Evolutionary conservation across 2,113 vertebrate species (phyloP).

Genomic region (Thermophis baileyi): DNA sequence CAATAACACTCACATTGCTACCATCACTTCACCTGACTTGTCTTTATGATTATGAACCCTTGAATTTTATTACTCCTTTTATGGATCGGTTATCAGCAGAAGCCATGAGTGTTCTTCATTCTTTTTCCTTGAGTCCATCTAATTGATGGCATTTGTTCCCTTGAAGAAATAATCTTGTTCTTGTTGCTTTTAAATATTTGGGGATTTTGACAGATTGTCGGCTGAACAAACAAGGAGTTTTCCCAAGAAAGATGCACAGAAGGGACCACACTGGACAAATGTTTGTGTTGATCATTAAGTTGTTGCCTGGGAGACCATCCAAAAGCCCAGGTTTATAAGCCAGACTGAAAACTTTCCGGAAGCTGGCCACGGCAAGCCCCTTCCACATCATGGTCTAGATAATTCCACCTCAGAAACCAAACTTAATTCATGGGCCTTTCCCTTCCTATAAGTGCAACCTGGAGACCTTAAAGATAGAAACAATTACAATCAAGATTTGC

Average conservation of each 20-base stretch:
- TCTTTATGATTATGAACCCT: neutral
- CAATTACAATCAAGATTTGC: neutral
- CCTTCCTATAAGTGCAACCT: neutral
- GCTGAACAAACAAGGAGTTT: neutral
- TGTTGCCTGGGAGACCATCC: neutral
- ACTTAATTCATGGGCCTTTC: neutral
- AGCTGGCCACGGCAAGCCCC: neutral
- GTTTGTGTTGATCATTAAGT: neutral
- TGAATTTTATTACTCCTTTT: neutral
- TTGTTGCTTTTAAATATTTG: neutral
- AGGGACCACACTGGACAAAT: neutral
- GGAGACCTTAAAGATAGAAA: neutral
- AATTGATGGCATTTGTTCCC: neutral
- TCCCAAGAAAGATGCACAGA: neutral
- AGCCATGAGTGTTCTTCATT: neutral
- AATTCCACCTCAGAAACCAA: neutral
- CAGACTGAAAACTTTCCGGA: neutral
- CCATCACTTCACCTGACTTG: neutral
- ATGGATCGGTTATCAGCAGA: neutral
- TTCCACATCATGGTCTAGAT: neutral
- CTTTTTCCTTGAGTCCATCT: neutral
- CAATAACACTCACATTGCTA: neutral
- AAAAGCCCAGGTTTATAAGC: neutral
- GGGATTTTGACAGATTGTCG: neutral
- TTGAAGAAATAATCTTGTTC: neutral